A percentile compares a stretch with the other conserved stretches of the same genome.
Conservation (phyloP, 1,140 invertebrate species). For the Littorina saxatilis region DNA sequence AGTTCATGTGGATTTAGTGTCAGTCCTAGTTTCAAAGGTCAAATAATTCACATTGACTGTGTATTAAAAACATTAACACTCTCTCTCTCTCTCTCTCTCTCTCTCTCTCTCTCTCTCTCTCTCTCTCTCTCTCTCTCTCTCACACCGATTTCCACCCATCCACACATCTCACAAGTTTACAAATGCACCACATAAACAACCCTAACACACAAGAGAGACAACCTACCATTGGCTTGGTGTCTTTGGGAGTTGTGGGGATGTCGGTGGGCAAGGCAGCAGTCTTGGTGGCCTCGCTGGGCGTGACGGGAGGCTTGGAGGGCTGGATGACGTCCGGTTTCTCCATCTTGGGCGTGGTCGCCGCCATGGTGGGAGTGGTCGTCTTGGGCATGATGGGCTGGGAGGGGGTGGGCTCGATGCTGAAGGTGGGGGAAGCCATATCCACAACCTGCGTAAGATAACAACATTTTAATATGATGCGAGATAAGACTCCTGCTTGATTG, state of each 20-base stretch:
- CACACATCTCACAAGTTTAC: too few relatives aligned
- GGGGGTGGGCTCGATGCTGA: constrained; percentile 47
- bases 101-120: too few relatives aligned
- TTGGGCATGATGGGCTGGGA: constrained; percentile 45
- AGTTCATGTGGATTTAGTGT: too few relatives aligned
- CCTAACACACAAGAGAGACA: too few relatives aligned
- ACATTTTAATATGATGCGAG: too few relatives aligned
- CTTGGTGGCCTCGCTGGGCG: not conserved
- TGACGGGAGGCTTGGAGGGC: constrained; percentile 18
- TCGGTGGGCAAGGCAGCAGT: constrained; percentile 7
- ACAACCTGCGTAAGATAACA: constrained; percentile 20
- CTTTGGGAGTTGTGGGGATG: not conserved
- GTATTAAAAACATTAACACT: too few relatives aligned
- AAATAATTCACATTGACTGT: too few relatives aligned
- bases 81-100: too few relatives aligned
- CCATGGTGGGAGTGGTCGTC: constrained; percentile 32
- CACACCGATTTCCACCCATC: too few relatives aligned
- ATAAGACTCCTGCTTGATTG: not conserved
- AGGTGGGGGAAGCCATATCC: constrained; percentile 31
- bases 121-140: too few relatives aligned
- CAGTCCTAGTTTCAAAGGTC: too few relatives aligned
- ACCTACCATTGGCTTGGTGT: not conserved
- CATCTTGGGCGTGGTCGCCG: constrained; percentile 29
- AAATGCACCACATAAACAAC: too few relatives aligned
- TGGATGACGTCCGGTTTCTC: constrained; percentile 7